phyloP scores from a whole-genome alignment of 2,888 invertebrate species.

The Sepioteuthis lessoniana region DNA sequence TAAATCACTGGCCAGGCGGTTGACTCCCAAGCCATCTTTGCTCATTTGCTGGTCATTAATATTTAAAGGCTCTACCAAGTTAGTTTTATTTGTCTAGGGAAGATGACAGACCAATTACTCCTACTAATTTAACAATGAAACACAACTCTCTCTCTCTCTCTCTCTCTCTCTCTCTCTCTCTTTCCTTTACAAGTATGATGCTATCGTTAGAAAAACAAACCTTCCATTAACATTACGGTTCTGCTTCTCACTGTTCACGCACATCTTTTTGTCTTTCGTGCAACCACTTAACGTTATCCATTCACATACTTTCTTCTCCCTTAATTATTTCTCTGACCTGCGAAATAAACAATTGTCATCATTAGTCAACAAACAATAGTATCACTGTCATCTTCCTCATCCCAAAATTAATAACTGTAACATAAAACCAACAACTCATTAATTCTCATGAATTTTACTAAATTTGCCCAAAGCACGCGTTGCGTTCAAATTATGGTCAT shows the following conservation, averaged over 20 bases:
- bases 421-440: background rate
- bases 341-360: background rate
- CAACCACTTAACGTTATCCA: background rate
- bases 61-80: background rate
- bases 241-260: background rate
- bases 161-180: background rate
- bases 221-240: background rate
- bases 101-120: slow-evolving; percentile 33
- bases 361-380: background rate
- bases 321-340: background rate
- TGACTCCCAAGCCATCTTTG: background rate
- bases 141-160: background rate
- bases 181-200: background rate
- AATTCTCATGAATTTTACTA: background rate
- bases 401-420: background rate
- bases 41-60: background rate
- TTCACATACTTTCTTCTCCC: background rate
- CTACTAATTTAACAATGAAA: background rate
- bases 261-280: background rate
- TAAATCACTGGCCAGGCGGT: too few species aligned
- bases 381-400: background rate
- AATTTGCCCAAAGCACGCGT: background rate
- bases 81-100: background rate
- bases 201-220: background rate
- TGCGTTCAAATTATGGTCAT: too few species aligned